Evolutionary conservation across 2,797 vertebrate species (phyloP), one percentile per base, ranked within the genome.

Genomic region (Lepus townsendii): DNA sequence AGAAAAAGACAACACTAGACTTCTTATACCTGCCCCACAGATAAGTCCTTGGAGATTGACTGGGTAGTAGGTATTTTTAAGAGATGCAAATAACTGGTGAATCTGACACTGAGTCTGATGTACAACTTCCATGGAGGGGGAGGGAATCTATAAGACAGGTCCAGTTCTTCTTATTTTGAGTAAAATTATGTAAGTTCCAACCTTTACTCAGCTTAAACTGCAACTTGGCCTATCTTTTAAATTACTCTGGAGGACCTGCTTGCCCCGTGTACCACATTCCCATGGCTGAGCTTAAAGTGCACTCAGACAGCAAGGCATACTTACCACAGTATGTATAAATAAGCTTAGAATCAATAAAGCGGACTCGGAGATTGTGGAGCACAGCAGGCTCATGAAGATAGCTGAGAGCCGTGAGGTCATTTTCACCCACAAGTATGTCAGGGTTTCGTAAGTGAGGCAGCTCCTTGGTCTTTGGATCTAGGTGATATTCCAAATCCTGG

Each of bases 321-420:
- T 99, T 98, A 99, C 99, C 99, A 62, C 99, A 99, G 86, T 99
- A 99, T 5, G 99, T 99, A 96, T 99, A 99, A 98, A 99, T 99
- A 93, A 99, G 99, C 87, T 99, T 99, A 0, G 99, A 99, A 97
- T 99, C 99, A 50, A 99, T 99, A 96, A 99, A 99, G 95, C 99
- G 99, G 68, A 99, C 99, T 99, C 99, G 99, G 96, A 99, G 99
- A 98, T 99, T 99, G 97, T 99, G 99, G 17, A 99, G 98, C 90
- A 99, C 99, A 0, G 99, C 99, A 0, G 99, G 99, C 97, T 99
- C 99, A 0, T 99, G 99, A 83, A 99, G 99, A 96, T 99, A 99
- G 95, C 99, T 99, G 96, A 99, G 99, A 0, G 99, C 99, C 1
- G 99, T 99, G 97, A 99, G 99, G 98, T 99, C 99, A 97, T 99